A percentile compares a stretch with the other conserved stretches of the same genome.
Conservation (phyloP, 2,797 vertebrate genomes). For the Dallia pectoralis region DNA sequence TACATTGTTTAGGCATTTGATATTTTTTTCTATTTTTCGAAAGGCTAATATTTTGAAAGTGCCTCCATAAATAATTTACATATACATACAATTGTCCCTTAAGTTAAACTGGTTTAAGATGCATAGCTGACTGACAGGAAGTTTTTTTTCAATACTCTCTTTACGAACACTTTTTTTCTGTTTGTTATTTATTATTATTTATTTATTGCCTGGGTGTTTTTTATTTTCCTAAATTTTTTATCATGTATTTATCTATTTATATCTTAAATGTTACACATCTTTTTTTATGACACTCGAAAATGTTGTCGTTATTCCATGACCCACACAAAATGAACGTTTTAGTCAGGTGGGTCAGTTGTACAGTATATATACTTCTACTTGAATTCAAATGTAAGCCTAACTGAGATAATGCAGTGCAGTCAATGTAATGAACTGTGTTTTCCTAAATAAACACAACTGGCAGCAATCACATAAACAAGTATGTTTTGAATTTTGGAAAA, state of each 20-base stretch:
- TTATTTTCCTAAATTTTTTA: constrained; percentile 52
- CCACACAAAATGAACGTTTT: constrained; percentile 68
- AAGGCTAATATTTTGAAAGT: constrained; percentile 78
- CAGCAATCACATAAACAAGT: background rate
- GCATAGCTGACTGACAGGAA: constrained; percentile 33
- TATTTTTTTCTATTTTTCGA: constrained; percentile 54
- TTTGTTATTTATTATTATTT: constrained; percentile 81
- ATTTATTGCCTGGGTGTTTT: constrained; percentile 68
- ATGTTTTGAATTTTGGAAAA: background rate
- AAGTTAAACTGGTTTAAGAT: constrained; percentile 38
- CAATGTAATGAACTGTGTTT: constrained; percentile 80
- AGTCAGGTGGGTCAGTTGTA: constrained; percentile 61
- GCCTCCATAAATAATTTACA: constrained; percentile 75
- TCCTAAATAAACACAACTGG: constrained; percentile 74
- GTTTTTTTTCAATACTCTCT: constrained; percentile 28
- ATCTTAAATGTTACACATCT: constrained; percentile 67
- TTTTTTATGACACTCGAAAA: constrained; percentile 70
- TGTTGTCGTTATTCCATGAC: constrained; percentile 75
- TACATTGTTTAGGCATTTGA: constrained; percentile 49
- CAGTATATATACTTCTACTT: constrained; percentile 81
- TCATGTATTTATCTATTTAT: constrained; percentile 83
- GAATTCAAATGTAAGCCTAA: constrained; percentile 80
- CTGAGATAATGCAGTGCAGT: constrained; percentile 69
- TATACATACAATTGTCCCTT: constrained; percentile 40
- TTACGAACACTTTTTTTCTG: constrained; percentile 70